Evolutionary conservation across 2,797 vertebrate species (phyloP), one percentile per base, ranked within the genome.

Genomic region (Cichlasoma orientale): DNA sequence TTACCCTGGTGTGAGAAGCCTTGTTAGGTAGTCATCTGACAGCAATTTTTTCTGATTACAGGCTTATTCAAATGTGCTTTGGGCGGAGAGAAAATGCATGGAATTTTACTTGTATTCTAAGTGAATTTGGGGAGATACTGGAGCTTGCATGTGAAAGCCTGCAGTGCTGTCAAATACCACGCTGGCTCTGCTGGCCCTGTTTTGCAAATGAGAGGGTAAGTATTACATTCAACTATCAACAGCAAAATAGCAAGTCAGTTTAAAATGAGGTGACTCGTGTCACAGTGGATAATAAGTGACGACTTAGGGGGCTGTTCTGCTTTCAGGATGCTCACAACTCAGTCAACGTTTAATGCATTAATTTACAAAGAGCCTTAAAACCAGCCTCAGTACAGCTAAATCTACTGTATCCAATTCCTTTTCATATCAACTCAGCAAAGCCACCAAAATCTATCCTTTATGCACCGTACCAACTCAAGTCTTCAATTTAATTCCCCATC

Each of bases 401-500:
- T 85, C 85, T 88, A 89, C 90, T 83, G 77, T 83, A 86, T 87
- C 80, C 61, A 27, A 90, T 90, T 92, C 63, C 75, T 74, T 80
- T 84, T 76, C 55, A 56, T 79, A 82, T 84, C 77, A 78, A 78
- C 79, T 78, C 76, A 7, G 38, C 84, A 78, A 90, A 85, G 59
- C 75, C 74, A 74, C 87, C 63, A 74, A 90, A 92, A 90, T 85
- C 88, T 86, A 89, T 89, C 93, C 83, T 89, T 85, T 86, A 82
- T 78, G 74, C 84, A 88, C 89, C 83, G 77, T 83, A 90, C 91
- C 83, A 83, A 88, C 88, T 74, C 90, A 82, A 92, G 90, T 86
- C 92, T 94, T 92, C 94, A 94, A 95, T 96, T 95, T 95, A 95
- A 95, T 94, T 95, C 93, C 87, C 93, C 93, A 94, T 96, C 95